phyloP scores from a whole-genome alignment of 2,797 vertebrate genomes.

The Melanotaenia parkinsoni region DNA sequence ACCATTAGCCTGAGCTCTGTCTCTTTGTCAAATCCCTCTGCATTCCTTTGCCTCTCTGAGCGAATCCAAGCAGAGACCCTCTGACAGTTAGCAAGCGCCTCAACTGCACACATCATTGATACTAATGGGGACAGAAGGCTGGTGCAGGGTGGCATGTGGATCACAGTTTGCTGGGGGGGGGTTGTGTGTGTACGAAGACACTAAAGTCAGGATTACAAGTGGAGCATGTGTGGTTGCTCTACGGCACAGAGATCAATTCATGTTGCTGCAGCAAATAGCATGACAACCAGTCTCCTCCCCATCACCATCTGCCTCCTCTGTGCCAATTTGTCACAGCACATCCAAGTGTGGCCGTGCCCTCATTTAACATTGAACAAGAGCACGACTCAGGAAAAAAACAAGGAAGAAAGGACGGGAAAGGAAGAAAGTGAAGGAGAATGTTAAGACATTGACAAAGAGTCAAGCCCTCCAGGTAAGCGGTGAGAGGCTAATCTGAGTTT shows the following conservation, averaged over 20 bases:
- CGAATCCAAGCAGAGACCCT: slow-evolving; percentile 50
- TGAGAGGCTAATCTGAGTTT: slow-evolving; percentile 60
- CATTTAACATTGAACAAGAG: slow-evolving; percentile 63
- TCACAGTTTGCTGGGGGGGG: slow-evolving; percentile 28
- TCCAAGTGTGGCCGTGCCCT: slow-evolving; percentile 69
- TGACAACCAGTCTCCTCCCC: slow-evolving; percentile 75
- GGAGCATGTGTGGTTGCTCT: slow-evolving; percentile 57
- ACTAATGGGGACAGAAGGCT: slow-evolving; percentile 69
- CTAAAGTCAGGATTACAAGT: slow-evolving; percentile 60
- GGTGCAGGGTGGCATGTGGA: slow-evolving; percentile 54
- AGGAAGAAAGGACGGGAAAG: slow-evolving; percentile 1
- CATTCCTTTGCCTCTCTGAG: slow-evolving; percentile 42
- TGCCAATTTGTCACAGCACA: slow-evolving; percentile 79
- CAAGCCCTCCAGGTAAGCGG: slow-evolving; percentile 12
- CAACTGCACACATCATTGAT: slow-evolving; percentile 74
- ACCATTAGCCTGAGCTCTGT: slow-evolving; percentile 60
- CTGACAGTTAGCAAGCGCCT: slow-evolving; percentile 62
- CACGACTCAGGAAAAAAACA: slow-evolving; percentile 24
- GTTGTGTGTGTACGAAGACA: slow-evolving; percentile 9
- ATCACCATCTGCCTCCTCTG: slow-evolving; percentile 73
- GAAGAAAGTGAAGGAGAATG: slow-evolving; percentile 19
- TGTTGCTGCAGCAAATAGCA: slow-evolving; percentile 59
- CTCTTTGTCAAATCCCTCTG: slow-evolving; percentile 64
- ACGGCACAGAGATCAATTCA: slow-evolving; percentile 73
- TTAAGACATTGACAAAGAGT: slow-evolving; percentile 42